phyloP scores from a whole-genome alignment of 1,140 invertebrate species.

The Asbolus verrucosus region DNA sequence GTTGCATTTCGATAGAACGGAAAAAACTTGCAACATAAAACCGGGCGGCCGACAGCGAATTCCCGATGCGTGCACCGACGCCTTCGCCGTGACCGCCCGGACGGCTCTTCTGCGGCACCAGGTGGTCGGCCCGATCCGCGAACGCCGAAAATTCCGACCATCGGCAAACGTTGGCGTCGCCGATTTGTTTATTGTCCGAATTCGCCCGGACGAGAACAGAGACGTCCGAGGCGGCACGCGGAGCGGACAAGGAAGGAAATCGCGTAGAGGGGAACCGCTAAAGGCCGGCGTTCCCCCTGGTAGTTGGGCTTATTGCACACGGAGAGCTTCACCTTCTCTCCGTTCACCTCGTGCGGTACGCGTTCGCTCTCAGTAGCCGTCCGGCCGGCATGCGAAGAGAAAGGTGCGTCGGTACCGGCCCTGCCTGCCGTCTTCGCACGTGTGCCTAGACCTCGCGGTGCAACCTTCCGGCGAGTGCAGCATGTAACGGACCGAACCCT shows the following conservation, averaged over 20 bases:
- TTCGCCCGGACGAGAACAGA: too few relatives aligned
- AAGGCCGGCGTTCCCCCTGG: constrained; percentile 20
- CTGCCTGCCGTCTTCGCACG: not conserved
- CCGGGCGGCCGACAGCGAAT: too few relatives aligned
- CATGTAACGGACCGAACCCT: constrained; percentile 30
- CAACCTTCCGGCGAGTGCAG: not conserved
- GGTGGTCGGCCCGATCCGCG: too few relatives aligned
- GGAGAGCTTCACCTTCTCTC: constrained; percentile 25
- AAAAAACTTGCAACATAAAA: too few relatives aligned
- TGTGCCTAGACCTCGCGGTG: not conserved
- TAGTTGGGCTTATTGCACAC: constrained; percentile 1
- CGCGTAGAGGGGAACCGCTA: constrained; percentile 29
- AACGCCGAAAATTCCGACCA: too few relatives aligned
- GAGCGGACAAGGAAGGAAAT: not conserved
- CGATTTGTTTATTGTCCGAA: too few relatives aligned
- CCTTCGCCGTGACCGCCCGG: too few relatives aligned
- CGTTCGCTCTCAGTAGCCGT: constrained; percentile 22
- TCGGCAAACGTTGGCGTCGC: too few relatives aligned
- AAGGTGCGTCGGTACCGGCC: not conserved
- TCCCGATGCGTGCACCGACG: too few relatives aligned
- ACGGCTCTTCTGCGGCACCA: too few relatives aligned
- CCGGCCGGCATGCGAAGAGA: not conserved
- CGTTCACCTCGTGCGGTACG: not conserved
- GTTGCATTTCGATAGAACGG: too few relatives aligned
- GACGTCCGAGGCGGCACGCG: not conserved